phyloP scores from a whole-genome alignment of 2,797 vertebrate genomes.

The Muscicapa comitata region DNA sequence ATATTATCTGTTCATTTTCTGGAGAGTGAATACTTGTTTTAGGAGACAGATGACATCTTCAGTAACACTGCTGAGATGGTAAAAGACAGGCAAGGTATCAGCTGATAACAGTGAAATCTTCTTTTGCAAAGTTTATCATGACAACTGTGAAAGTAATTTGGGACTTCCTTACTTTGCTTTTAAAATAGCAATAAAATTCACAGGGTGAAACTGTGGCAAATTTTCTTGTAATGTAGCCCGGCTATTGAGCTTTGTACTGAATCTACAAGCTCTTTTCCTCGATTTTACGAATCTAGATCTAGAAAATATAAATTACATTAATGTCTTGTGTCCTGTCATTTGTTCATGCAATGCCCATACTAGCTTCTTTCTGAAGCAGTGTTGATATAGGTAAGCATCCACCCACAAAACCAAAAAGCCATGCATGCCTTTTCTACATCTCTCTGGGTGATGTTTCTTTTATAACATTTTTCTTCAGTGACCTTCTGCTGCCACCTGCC shows the following conservation, averaged over 20 bases:
- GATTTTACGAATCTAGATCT: neutral
- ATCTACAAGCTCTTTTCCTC: neutral
- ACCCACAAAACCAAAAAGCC: neutral
- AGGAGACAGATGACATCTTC: neutral
- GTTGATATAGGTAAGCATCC: neutral
- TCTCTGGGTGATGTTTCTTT: neutral
- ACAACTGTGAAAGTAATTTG: neutral
- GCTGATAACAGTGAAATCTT: neutral
- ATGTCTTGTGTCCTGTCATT: neutral
- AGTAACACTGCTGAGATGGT: neutral
- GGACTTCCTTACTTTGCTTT: neutral
- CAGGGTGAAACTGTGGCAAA: neutral
- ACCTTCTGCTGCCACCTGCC: neutral
- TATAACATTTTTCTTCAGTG: neutral
- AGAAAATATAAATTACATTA: neutral
- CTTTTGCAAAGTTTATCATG: neutral
- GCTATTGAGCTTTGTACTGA: neutral
- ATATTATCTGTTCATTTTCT: neutral
- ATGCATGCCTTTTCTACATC: neutral
- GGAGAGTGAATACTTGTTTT: neutral
- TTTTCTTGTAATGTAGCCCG: neutral
- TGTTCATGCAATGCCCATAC: neutral
- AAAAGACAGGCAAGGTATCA: neutral
- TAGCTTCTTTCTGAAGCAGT: neutral
- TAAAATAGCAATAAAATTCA: neutral